These are phyloP conservation scores for Steinernema feltiae DNA, from an alignment of 1,140 invertebrate species.

Conservation along the genomic window DNA sequence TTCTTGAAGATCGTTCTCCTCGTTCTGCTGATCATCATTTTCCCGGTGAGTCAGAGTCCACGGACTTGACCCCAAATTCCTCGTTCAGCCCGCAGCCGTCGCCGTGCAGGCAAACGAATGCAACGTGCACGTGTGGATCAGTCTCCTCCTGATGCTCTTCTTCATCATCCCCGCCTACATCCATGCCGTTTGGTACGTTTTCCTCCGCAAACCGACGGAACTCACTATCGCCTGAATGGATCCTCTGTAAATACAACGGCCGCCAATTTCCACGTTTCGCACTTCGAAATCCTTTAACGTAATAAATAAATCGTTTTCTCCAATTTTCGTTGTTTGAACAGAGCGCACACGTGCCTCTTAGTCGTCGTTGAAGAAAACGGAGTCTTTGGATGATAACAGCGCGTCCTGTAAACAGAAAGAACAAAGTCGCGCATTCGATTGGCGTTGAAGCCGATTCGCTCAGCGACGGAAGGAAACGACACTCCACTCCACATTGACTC, in stretches of 20 bases:
- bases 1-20: slow-evolving; percentile 28
- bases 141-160: slow-evolving; percentile 35
- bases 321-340: too few species aligned
- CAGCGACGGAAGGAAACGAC: too few species aligned
- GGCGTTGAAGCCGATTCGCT: too few species aligned
- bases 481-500: too few species aligned
- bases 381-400: too few species aligned
- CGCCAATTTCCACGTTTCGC: too few species aligned
- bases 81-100: slow-evolving; percentile 38
- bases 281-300: not conserved
- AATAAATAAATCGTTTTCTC: too few species aligned
- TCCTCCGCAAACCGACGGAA: slow-evolving; percentile 27
- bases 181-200: slow-evolving; percentile 41
- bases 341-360: too few species aligned
- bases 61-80: too few species aligned
- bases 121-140: slow-evolving; percentile 35
- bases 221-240: slow-evolving; percentile 27
- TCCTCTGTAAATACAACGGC: not conserved
- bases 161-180: slow-evolving; percentile 39
- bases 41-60: slow-evolving; percentile 25
- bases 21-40: slow-evolving; percentile 28
- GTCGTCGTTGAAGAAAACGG: too few species aligned
- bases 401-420: too few species aligned
- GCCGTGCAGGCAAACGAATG: slow-evolving; percentile 40
- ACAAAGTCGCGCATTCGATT: too few species aligned